Conservation (phyloP, 2,888 invertebrate genomes). For the Dolomedes plantarius region DNA sequence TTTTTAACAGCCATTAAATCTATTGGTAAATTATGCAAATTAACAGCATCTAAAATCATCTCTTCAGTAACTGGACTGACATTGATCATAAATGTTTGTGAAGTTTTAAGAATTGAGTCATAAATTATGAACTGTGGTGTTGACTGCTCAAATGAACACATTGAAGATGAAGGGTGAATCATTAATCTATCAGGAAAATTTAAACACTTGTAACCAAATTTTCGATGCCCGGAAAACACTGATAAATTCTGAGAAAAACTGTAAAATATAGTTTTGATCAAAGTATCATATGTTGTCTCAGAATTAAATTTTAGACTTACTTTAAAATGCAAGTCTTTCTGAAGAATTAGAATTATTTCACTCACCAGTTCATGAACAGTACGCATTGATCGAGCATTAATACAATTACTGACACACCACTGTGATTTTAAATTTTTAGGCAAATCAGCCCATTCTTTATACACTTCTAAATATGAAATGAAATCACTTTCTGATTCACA, state of each 20-base stretch:
- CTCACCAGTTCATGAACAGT: conserved; percentile 70
- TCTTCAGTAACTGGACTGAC: conserved; percentile 42
- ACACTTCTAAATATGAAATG: conserved; percentile 74
- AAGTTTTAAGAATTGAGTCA: conserved; percentile 60
- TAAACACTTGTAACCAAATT: conserved; percentile 42
- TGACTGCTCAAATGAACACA: conserved; percentile 47
- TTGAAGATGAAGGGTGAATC: conserved; percentile 66
- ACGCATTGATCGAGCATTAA: conserved; percentile 76
- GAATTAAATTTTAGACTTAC: conserved; percentile 32
- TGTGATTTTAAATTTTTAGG: conserved; percentile 74
- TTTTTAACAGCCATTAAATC: conserved; percentile 25
- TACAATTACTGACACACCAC: conserved; percentile 76
- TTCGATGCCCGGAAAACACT: conserved; percentile 58
- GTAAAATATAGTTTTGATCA: conserved; percentile 41
- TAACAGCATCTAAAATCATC: conserved; percentile 20
- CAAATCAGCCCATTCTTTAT: conserved; percentile 74
- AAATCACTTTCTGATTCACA: conserved; percentile 75
- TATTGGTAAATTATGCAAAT: conserved; percentile 15
- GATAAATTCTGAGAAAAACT: conserved; percentile 66
- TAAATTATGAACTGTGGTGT: conserved; percentile 59
- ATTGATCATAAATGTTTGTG: conserved; percentile 53
- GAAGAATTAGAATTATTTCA: conserved; percentile 59
- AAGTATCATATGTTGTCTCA: conserved; percentile 20
- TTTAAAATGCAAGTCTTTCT: conserved; percentile 42
- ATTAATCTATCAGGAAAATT: conserved; percentile 31